These are phyloP conservation scores for Ciconia boyciana DNA, from an alignment of 2,113 vertebrate genomes.

Conservation along the genomic window DNA sequence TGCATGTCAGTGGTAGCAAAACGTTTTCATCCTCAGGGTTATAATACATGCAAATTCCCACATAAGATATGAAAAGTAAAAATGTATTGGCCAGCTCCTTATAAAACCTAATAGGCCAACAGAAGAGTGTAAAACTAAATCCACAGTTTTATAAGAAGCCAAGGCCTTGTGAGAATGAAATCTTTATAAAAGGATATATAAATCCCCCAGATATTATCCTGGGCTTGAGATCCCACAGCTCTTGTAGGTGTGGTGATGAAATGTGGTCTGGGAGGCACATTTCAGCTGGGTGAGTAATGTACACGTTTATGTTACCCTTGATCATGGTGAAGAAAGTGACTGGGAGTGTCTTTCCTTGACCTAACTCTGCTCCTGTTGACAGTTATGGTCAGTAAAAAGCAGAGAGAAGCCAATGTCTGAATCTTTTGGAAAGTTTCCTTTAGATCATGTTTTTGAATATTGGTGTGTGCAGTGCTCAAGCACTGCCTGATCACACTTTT, in stretches of 20 bases:
- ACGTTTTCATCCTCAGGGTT: neutral
- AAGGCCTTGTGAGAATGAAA: neutral
- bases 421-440: neutral
- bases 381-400: neutral
- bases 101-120: neutral
- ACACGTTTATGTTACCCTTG: neutral
- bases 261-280: neutral
- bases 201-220: neutral
- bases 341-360: neutral
- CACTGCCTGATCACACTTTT: neutral
- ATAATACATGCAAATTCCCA: neutral
- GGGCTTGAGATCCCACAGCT: neutral
- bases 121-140: slow-evolving; percentile 9
- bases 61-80: neutral
- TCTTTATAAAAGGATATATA: neutral
- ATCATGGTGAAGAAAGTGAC: neutral
- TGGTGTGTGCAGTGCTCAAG: neutral
- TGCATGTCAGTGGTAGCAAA: neutral
- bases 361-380: neutral
- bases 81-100: neutral
- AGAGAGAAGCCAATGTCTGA: neutral
- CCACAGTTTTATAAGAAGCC: neutral
- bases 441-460: neutral
- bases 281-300: slow-evolving; percentile 26
- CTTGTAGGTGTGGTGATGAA: slow-evolving; percentile 9